phyloP scores from a whole-genome alignment of 2,888 invertebrate genomes.

The Orchestes rusci region DNA sequence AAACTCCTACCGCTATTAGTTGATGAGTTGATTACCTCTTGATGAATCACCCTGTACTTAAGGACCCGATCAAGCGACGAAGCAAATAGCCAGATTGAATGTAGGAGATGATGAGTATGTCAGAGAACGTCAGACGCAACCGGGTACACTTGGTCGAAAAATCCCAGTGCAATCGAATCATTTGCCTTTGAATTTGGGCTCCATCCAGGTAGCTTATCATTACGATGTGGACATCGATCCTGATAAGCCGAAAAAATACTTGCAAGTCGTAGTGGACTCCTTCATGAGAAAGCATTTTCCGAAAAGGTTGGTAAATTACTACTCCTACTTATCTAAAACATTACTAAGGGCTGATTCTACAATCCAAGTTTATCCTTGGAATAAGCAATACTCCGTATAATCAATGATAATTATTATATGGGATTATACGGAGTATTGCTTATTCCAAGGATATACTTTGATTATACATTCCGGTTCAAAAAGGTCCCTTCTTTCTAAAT shows the following conservation, averaged over 20 bases:
- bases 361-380: no score
- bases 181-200: slow-evolving; percentile 39
- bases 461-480: background rate
- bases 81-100: no score
- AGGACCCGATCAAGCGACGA: no score
- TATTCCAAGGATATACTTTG: no score
- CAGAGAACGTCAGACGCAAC: slow-evolving; percentile 19
- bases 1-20: no score
- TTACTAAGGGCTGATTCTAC: no score
- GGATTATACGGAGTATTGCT: no score
- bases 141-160: slow-evolving; percentile 42
- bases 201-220: slow-evolving; percentile 50
- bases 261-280: slow-evolving; percentile 44
- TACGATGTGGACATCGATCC: slow-evolving; percentile 75
- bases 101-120: background rate
- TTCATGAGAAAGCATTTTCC: slow-evolving; percentile 42
- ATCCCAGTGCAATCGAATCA: slow-evolving; percentile 54
- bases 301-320: slow-evolving; percentile 22
- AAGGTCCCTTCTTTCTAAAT: background rate
- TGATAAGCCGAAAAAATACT: slow-evolving; percentile 59
- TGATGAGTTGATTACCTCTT: no score
- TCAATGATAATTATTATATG: no score
- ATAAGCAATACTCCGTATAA: no score
- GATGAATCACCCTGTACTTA: no score
- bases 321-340: background rate